Percentiles rank a stretch among this genome's conserved stretches.
Conservation (phyloP, 30 jellyfish, hydroid and myxozoan genomes). For the Pelagia noctiluca region DNA sequence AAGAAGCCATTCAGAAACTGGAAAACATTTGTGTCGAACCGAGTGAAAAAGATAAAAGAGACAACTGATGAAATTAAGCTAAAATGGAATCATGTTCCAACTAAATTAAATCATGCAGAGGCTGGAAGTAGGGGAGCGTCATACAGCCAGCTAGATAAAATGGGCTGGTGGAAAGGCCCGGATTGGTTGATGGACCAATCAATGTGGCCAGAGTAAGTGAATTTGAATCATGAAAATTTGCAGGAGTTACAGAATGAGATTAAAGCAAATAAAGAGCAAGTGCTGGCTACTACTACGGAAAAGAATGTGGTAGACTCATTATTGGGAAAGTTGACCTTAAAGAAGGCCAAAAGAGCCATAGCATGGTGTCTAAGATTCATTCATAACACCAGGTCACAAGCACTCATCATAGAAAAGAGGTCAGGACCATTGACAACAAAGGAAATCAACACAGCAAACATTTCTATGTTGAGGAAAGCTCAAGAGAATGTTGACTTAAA, state of each 20-base stretch:
- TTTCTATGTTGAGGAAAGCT: conserved; percentile 2
- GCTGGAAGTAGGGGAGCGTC: conserved; percentile 52
- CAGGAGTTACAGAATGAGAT: conserved; percentile 1
- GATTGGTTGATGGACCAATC: conserved; percentile 37
- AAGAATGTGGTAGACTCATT: background rate
- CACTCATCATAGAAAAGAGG: background rate
- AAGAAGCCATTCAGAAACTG: conserved; percentile 28
- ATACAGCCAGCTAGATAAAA: background rate
- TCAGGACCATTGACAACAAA: conserved; percentile 54
- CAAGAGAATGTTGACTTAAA: background rate
- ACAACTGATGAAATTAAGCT: background rate
- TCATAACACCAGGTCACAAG: background rate
- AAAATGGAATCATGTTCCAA: conserved; percentile 12
- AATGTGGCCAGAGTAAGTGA: no score
- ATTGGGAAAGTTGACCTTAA: conserved; percentile 5
- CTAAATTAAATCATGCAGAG: background rate
- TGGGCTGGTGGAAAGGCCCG: conserved; percentile 56
- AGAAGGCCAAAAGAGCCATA: conserved; percentile 23
- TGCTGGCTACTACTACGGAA: conserved; percentile 8
- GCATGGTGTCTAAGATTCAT: background rate
- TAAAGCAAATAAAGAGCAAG: conserved; percentile 5
- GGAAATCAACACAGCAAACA: conserved; percentile 21
- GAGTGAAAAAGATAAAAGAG: conserved; percentile 38
- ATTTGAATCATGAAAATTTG: background rate
- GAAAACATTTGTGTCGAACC: conserved; percentile 48